phyloP scores from a whole-genome alignment of 2,888 invertebrate species.

The Torymus aiolomorphi region DNA sequence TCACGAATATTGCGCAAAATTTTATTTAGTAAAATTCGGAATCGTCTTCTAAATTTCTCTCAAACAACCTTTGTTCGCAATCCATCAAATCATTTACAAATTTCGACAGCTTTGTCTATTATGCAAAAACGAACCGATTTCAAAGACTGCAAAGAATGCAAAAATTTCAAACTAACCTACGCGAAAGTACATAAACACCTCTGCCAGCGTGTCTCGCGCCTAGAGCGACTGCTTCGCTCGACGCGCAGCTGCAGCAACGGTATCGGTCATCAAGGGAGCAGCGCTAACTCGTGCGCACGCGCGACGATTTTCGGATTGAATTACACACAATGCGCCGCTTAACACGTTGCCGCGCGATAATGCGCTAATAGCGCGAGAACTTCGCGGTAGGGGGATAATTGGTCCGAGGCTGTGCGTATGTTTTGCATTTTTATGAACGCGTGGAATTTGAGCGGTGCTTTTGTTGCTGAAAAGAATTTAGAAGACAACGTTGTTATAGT shows the following conservation, averaged over 20 bases:
- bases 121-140: background rate
- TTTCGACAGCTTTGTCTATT: too few relatives aligned
- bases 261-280: constrained; percentile 63
- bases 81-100: too few relatives aligned
- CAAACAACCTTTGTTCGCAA: too few relatives aligned
- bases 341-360: constrained; percentile 10
- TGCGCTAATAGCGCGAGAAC: constrained; percentile 25
- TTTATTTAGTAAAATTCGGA: background rate
- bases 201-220: too few relatives aligned
- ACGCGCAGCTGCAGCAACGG: constrained; percentile 58
- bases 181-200: too few relatives aligned
- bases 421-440: too few relatives aligned
- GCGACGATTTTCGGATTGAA: constrained; percentile 62
- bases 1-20: constrained; percentile 17
- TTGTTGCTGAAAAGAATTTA: constrained; percentile 3
- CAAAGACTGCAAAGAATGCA: background rate
- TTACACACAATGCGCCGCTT: constrained; percentile 57
- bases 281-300: constrained; percentile 54
- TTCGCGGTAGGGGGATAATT: constrained; percentile 11
- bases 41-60: constrained; percentile 18
- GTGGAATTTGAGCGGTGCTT: too few relatives aligned
- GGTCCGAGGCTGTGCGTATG: background rate
- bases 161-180: too few relatives aligned
- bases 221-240: constrained; percentile 3
- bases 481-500: background rate